Base-by-base conservation (phyloP, 1,140 invertebrate species). In the Pogonomyrmex californicus region DNA sequence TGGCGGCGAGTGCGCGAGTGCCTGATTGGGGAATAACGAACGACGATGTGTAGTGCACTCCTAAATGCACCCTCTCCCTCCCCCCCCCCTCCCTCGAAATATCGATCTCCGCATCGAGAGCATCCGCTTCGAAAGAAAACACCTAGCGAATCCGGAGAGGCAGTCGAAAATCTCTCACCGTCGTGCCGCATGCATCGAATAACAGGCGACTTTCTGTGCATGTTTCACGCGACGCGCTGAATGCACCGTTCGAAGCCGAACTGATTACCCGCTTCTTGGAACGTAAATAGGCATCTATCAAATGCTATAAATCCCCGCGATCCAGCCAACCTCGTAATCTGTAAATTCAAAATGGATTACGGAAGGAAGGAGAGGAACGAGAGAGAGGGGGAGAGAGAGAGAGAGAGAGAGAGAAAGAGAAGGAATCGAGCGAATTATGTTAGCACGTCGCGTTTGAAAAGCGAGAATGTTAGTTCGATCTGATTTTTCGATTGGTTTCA, bases 301-400 rank as follows among this genome's bases (percentile, higher is more conserved):
- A 88, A 86, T 60, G 81, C 81, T 81, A 90, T 90, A 90, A 90
- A 85, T 90, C 86, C 62, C 9, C 54, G 23, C 47, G 47, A 87
- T 65, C 12, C 70, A 76, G 60, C 77, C 62, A 62, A 65, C 49
- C 62, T 54, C 44, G 58, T 87, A 86, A 90, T 90, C 76, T 90
- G 86, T 86, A 90, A 90, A 90, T 90, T 87, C 81, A 60, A 88
- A 90, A 87, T 86, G 88, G 87, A 79, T 90, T 87, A 90, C 87
- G 66, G 47, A 38, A 68, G 49, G 33, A 38, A 68, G 73, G 49
- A 30, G 63, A 58, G 30, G 38, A 7, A 6, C 17, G 44, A 14
- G n/a, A 47, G 17, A 65, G 49, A 36, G 17, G n/a, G n/a, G n/a
- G 33, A 68, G 38, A 65, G 62, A 51, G 17, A 23, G 23, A 23